Evolutionary conservation across 1,140 invertebrate species (phyloP).

Genomic region (Lethocerus indicus): DNA sequence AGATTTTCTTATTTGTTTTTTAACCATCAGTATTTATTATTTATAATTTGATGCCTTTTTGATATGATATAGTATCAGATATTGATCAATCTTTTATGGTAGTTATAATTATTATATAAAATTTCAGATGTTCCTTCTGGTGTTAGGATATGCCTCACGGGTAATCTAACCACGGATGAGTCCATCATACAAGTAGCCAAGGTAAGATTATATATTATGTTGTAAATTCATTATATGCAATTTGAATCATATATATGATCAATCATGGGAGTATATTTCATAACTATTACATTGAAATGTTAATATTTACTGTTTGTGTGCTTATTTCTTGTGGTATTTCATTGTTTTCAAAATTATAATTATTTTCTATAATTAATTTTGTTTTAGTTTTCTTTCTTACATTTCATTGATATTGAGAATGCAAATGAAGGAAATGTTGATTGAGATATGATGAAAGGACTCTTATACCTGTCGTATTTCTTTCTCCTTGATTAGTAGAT

Average conservation of each 20-base stretch:
- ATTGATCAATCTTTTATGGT: background rate
- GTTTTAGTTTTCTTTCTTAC: no score
- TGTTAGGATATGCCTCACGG: constrained; percentile 12
- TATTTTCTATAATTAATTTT: no score
- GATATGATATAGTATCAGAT: background rate
- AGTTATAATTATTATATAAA: no score
- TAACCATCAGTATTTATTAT: background rate
- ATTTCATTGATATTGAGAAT: no score
- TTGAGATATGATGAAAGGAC: no score
- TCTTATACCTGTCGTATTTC: no score
- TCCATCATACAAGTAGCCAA: constrained; percentile 9
- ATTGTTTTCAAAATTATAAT: background rate
- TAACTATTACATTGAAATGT: background rate
- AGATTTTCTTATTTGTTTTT: background rate
- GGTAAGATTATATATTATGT: background rate
- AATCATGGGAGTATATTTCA: background rate
- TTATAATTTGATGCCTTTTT: background rate
- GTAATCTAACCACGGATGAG: constrained; percentile 8
- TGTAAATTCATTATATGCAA: background rate
- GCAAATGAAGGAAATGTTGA: no score
- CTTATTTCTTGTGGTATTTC: background rate
- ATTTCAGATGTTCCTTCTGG: constrained; percentile 2
- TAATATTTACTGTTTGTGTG: background rate
- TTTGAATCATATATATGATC: background rate
- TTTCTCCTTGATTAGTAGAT: no score